Conservation (phyloP, 1,140 invertebrate genomes). For the Pinna nobilis region DNA sequence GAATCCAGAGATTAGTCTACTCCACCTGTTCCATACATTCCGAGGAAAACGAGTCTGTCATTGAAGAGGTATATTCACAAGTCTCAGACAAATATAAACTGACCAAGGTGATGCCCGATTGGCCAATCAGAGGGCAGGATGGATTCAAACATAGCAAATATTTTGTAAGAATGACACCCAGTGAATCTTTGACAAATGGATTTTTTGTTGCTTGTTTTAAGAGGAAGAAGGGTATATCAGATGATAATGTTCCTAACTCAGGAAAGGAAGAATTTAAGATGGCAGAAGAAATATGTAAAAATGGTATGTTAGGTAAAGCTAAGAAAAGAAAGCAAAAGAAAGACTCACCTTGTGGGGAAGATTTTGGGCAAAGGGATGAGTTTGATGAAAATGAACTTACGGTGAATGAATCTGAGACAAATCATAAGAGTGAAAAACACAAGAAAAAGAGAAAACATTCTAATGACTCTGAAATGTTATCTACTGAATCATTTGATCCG, state of each 20-base stretch:
- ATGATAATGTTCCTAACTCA: too few species aligned
- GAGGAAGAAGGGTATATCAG: constrained; percentile 28
- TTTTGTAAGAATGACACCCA: constrained; percentile 86
- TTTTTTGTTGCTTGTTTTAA: constrained; percentile 95
- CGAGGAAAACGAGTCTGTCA: constrained; percentile 94
- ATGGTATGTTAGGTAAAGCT: not conserved
- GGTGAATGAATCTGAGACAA: too few species aligned
- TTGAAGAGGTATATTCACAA: constrained; percentile 78
- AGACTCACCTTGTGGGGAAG: too few species aligned
- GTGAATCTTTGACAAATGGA: constrained; percentile 89
- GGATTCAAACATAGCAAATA: constrained; percentile 60
- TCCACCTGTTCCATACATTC: constrained; percentile 94
- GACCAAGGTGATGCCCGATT: constrained; percentile 58
- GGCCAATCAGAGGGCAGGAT: constrained; percentile 65
- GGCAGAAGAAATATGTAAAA: not conserved
- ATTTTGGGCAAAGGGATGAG: too few species aligned
- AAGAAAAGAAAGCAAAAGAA: constrained; percentile 1
- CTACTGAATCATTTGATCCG: too few species aligned
- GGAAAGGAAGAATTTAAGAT: not conserved
- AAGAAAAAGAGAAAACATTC: too few species aligned
- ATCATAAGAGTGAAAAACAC: too few species aligned
- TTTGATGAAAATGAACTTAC: too few species aligned
- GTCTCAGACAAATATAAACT: constrained; percentile 58
- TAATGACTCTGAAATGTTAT: too few species aligned
- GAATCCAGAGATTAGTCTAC: too few species aligned